Evolutionary conservation across 2,888 invertebrate genomes (phyloP).

Genomic region (Amphipyra tragopoginis): DNA sequence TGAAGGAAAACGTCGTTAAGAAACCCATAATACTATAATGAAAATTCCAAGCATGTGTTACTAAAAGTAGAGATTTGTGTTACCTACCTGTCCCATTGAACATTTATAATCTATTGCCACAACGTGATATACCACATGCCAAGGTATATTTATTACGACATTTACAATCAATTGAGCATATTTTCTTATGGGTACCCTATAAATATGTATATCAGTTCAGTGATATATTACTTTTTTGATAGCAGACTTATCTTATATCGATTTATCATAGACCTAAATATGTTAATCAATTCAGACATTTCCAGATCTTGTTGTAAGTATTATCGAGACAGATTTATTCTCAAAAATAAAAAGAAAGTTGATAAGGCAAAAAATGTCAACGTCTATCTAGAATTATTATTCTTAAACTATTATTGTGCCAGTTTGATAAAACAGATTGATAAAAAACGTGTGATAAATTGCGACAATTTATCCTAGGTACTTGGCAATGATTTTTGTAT

Average conservation of each 20-base stretch:
- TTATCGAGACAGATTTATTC: not conserved
- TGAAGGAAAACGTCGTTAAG: conserved; percentile 19
- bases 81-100: conserved; percentile 13
- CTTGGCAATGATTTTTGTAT: conserved; percentile 9
- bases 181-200: not conserved
- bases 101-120: conserved; percentile 12
- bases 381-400: not conserved
- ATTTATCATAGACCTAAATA: not conserved
- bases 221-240: not conserved
- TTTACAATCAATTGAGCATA: conserved; percentile 13
- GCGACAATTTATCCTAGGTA: conserved; percentile 28
- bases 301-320: not conserved
- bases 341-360: conserved; percentile 22
- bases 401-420: not conserved
- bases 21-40: conserved; percentile 25
- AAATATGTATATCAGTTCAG: too few relatives aligned
- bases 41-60: conserved; percentile 30
- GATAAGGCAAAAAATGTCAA: conserved; percentile 2
- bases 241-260: not conserved
- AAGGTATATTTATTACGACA: conserved; percentile 17
- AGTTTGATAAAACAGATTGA: not conserved
- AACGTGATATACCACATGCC: conserved; percentile 1
- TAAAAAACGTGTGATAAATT: conserved; percentile 21
- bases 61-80: conserved; percentile 16
- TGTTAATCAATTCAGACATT: not conserved